Evolutionary conservation across 2,797 vertebrate genomes (phyloP).

Genomic region (Kryptopterus vitreolus): DNA sequence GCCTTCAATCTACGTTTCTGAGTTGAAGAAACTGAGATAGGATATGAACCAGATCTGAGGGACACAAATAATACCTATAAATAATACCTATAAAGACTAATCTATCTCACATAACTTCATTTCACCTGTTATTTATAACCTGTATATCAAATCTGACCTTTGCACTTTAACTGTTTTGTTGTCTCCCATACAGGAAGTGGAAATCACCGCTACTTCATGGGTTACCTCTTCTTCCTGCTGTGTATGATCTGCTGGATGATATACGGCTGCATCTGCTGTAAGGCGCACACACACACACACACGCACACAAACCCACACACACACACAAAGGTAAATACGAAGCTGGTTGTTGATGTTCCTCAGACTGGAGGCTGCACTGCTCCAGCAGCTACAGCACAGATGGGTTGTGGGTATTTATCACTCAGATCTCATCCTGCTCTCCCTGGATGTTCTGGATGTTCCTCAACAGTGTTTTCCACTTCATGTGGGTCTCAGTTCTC

Average conservation of each 20-base stretch:
- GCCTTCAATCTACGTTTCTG: too few relatives aligned
- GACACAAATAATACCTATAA: too few relatives aligned
- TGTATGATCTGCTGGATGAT: slow-evolving; percentile 99
- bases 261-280: slow-evolving; percentile 95
- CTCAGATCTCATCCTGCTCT: slow-evolving; percentile 95
- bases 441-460: slow-evolving; percentile 99
- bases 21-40: too few relatives aligned
- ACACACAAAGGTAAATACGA: background rate
- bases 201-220: slow-evolving; percentile 98
- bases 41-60: too few relatives aligned
- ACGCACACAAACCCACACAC: background rate
- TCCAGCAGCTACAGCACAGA: slow-evolving; percentile 91
- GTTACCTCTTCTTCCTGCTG: slow-evolving; percentile 95
- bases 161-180: background rate
- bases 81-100: too few relatives aligned
- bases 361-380: slow-evolving; percentile 96
- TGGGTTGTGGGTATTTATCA: slow-evolving; percentile 95
- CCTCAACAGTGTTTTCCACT: slow-evolving; percentile 96
- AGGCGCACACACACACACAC: slow-evolving; percentile 64
- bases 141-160: too few relatives aligned
- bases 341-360: background rate
- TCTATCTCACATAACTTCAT: too few relatives aligned
- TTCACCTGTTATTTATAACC: too few relatives aligned
- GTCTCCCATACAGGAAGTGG: slow-evolving; percentile 82
- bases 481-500: slow-evolving; percentile 98